Conservation (phyloP, 2,797 vertebrate genomes). For the Euphonia xanthogaster region DNA sequence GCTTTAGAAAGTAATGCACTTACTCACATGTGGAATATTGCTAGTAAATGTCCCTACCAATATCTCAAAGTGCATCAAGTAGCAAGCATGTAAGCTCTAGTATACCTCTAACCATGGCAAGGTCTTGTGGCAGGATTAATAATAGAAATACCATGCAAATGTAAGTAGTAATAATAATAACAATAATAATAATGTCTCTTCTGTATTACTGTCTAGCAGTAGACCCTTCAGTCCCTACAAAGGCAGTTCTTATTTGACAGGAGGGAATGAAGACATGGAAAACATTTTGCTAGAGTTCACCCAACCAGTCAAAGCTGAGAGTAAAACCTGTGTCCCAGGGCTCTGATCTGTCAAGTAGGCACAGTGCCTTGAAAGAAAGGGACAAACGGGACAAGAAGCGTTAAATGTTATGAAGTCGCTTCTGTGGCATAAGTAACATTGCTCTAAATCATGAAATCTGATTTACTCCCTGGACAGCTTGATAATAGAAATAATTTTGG, state of each 20-base stretch:
- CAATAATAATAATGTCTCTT: neutral
- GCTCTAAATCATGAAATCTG: neutral
- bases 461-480: neutral
- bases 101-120: neutral
- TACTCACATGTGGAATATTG: neutral
- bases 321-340: neutral
- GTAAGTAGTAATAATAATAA: neutral
- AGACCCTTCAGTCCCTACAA: neutral
- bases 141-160: neutral
- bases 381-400: neutral
- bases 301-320: neutral
- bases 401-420: neutral
- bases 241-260: neutral
- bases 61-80: neutral
- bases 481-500: neutral
- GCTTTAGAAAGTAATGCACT: neutral
- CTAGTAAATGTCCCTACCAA: neutral
- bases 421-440: neutral
- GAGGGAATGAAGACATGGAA: neutral
- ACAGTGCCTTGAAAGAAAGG: neutral
- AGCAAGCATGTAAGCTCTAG: neutral
- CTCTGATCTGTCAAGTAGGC: constrained; percentile 13
- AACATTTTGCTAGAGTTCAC: neutral
- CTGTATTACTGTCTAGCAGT: neutral
- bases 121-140: neutral